A percentile compares a stretch with the other conserved stretches of the same genome.
phyloP scores from a whole-genome alignment of 2,113 vertebrate species.

The Protomyctophum bolini region DNA sequence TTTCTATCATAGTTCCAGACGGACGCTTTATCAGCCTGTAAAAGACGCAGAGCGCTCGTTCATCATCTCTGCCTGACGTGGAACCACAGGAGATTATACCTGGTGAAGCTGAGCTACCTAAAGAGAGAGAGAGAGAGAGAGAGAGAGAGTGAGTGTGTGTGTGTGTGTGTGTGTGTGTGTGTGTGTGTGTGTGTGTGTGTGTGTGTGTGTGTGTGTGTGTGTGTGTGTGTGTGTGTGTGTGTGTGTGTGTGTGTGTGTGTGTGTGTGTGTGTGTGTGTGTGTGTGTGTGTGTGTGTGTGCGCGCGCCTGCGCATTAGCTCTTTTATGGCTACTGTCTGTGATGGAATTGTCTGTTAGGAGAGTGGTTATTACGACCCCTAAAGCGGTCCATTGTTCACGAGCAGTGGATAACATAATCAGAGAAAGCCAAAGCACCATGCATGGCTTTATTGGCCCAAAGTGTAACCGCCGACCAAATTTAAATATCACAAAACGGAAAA shows the following conservation, averaged over 20 bases:
- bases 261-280: slow-evolving; percentile 2
- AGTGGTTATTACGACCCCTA: too few relatives aligned
- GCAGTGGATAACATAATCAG: too few relatives aligned
- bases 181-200: neutral
- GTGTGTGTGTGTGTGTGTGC: slow-evolving; percentile 15
- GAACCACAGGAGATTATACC: slow-evolving; percentile 30
- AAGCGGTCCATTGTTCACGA: too few relatives aligned
- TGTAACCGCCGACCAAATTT: too few relatives aligned
- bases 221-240: neutral
- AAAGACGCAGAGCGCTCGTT: slow-evolving; percentile 56
- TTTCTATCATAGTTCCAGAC: slow-evolving; percentile 56
- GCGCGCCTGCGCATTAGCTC: neutral
- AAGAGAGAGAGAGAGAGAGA: too few relatives aligned
- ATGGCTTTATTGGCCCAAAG: too few relatives aligned
- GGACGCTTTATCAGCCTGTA: slow-evolving; percentile 61
- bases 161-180: slow-evolving; percentile 10
- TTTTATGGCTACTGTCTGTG: neutral
- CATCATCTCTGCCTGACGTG: slow-evolving; percentile 55
- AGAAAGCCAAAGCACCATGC: too few relatives aligned
- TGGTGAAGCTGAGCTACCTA: slow-evolving; percentile 9
- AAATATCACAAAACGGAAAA: too few relatives aligned
- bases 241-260: neutral
- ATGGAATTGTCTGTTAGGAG: neutral
- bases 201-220: neutral
- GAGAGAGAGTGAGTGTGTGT: slow-evolving; percentile 3